These are phyloP conservation scores for Tipula confusa DNA, from an alignment of 2,888 invertebrate species.

Conservation along the genomic window DNA sequence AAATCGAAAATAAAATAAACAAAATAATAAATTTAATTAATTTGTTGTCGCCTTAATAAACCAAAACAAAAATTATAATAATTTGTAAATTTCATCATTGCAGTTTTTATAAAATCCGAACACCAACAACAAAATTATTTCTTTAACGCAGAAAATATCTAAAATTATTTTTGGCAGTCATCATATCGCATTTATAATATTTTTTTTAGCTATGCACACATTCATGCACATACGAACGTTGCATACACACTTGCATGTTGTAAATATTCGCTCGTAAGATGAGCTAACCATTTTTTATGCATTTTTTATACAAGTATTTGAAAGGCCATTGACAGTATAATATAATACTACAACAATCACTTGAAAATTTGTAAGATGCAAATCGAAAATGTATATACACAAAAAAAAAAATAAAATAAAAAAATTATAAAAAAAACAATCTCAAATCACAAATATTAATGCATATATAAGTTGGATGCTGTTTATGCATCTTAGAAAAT, in stretches of 20 bases:
- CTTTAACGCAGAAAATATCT: neutral
- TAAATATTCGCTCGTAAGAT: neutral
- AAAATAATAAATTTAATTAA: neutral
- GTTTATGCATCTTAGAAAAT: constrained; percentile 9
- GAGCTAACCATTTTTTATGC: neutral
- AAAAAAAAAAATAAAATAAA: neutral
- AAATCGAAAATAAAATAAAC: neutral
- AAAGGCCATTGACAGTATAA: constrained; percentile 9
- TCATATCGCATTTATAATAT: neutral
- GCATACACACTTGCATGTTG: neutral
- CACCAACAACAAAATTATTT: neutral
- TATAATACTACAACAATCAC: constrained; percentile 3
- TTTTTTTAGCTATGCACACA: constrained; percentile 15
- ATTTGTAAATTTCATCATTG: constrained; percentile 12
- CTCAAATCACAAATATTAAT: constrained; percentile 12
- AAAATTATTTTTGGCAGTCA: constrained; percentile 20
- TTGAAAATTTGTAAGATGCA: constrained; percentile 3
- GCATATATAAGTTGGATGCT: neutral
- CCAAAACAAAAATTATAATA: neutral
- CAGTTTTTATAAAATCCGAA: neutral
- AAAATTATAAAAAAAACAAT: neutral
- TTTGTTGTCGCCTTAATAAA: constrained; percentile 25
- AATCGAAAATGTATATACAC: neutral
- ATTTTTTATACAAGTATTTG: neutral
- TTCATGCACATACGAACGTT: neutral